phyloP scores from a whole-genome alignment of 2,888 invertebrate genomes.

The Sarcophaga variegata region DNA sequence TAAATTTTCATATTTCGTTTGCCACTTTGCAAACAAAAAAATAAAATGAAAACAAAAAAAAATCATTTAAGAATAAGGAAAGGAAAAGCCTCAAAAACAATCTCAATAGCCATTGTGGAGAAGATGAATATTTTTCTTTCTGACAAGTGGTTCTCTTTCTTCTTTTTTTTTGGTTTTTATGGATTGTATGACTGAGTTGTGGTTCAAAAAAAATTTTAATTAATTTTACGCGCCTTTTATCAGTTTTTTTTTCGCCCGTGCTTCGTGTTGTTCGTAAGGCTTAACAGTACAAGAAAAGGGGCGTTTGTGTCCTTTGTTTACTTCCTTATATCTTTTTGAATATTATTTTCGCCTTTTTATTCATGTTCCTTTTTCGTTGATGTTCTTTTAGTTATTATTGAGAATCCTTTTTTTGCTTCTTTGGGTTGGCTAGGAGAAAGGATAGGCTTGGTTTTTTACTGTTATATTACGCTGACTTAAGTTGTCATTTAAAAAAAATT shows the following conservation, averaged over 20 bases:
- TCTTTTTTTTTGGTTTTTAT: slow-evolving; percentile 6
- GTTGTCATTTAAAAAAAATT: neutral
- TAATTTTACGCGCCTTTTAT: slow-evolving; percentile 57
- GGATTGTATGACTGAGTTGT: slow-evolving; percentile 19
- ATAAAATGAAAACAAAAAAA: slow-evolving; percentile 2
- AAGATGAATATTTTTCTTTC: slow-evolving; percentile 30
- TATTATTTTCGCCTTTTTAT: slow-evolving; percentile 26
- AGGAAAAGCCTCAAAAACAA: slow-evolving; percentile 19
- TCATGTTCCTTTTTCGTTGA: neutral
- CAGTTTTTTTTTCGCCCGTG: neutral
- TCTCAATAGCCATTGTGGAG: slow-evolving; percentile 36
- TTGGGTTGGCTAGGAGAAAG: neutral
- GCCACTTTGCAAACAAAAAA: slow-evolving; percentile 26
- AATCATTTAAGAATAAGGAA: slow-evolving; percentile 1
- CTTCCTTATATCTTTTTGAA: slow-evolving; percentile 22
- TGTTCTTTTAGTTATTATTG: neutral
- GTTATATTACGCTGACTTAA: neutral
- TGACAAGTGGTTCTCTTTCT: slow-evolving; percentile 11
- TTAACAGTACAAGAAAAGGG: neutral
- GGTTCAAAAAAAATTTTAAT: slow-evolving; percentile 46
- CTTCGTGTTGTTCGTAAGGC: neutral
- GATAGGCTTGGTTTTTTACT: neutral
- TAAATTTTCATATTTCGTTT: slow-evolving; percentile 43
- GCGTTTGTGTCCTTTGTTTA: neutral
- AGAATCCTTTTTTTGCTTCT: neutral